Base-by-base conservation (phyloP, 2,797 vertebrate genomes). In the Momotus momota region DNA sequence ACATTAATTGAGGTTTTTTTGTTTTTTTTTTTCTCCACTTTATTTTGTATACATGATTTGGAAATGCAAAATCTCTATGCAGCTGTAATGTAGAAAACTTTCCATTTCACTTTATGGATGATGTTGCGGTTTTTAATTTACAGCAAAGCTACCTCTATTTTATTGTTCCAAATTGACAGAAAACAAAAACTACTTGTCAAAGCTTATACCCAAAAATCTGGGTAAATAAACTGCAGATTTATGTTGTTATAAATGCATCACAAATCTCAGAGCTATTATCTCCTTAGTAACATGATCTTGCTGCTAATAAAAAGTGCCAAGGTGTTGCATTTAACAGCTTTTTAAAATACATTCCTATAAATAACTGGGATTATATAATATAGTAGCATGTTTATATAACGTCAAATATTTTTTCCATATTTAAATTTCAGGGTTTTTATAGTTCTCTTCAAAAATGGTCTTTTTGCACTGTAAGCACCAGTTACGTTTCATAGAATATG, bases 361-460 rank as follows among this genome's bases (percentile, higher is more conserved):
- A 65, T 95, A 94, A 49, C 57, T 85, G 41, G 10, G 18, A 67
- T 94, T 94, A 78, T 74, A 41, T 94, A 92, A 94, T 74, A 46
- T 14, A 75, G 61, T 78, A 51, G 19, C 41, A 48, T 81, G 29
- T 90, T 95, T 96, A 86, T 86, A 13, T 88, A 93, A 90, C 80
- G 73, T 85, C 27, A 78, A 21, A 83, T 83, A 91, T 87, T 66
- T 83, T 67, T 83, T 54, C 29, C n/a, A 16, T 71, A 14, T 71
- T 33, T 64, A 67, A 57, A 77, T 18, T 1, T 17, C 23, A 49
- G 21, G 25, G 51, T 14, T 90, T 81, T 73, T 27, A 8, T 70
- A 40, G 52, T 52, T 70, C 14, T 65, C 4, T 75, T 90, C 67
- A 33, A 67, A 94, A 88, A 26, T 0, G 1, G 29, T 6, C 23